Base-by-base conservation (phyloP, 2,797 vertebrate species). In the Nannoperca obscura region DNA sequence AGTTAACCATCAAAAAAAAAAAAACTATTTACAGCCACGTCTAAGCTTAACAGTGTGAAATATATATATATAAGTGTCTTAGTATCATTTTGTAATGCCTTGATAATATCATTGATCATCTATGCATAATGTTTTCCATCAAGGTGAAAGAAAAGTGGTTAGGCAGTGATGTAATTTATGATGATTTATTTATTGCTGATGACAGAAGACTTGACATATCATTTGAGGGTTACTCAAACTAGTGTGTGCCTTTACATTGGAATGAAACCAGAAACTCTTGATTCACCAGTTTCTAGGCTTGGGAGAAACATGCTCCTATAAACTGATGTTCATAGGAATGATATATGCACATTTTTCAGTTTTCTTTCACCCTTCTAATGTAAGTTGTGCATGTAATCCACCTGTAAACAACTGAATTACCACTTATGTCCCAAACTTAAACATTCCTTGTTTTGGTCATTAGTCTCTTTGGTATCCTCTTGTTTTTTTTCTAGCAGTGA, bases 251-350 rank as follows among this genome's bases (percentile, higher is more conserved):
- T 70, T 78, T 57, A 40, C 47, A 38, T 30, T 59, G 30, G 74
- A 89, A 85, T 75, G 50, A 73, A 49, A 88, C 76, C 49, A 75
- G 78, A 83, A 87, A 77, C 60, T 81, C 74, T 73, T 50, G 85
- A 82, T 81, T 76, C 52, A 74, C 82, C 27, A 38, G 82, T 88
- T 88, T 63, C n/a, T 13, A 53, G 32, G 38, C 20, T 52, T 38
- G 30, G 42, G 34, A 67, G 24, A 74, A 63, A 42, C 49, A 3
- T 70, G 22, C 24, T 73, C 49, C 55, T 65, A 47, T 32, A 52
- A 67, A 52, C 34, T 36, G 32, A 34, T 40, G 13, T 71, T 68
- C 59, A 58, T 69, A 22, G 24, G 13, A 17, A 76, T 34, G 19
- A 53, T 52, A 22, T 57, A 24, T 30, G 1, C 44, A 14, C 17